Evolutionary conservation across 2,113 vertebrate genomes (phyloP).

Genomic region (Saccopteryx leptura): DNA sequence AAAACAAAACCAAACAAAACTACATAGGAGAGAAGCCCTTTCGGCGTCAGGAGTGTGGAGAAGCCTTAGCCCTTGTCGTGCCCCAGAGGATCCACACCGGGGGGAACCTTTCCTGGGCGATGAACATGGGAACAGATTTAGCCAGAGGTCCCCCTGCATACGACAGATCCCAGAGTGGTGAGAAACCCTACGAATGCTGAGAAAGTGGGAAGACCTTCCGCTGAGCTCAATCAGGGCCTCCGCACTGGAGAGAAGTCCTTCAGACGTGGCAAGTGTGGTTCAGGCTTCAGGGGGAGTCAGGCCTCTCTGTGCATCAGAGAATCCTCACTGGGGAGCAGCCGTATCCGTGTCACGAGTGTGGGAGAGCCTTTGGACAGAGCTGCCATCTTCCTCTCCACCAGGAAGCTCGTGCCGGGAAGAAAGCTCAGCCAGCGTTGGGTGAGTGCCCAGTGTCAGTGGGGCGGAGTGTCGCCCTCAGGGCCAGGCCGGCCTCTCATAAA

Average conservation of each 20-base stretch:
- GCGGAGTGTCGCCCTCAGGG: background rate
- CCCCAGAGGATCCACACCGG: background rate
- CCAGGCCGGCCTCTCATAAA: background rate
- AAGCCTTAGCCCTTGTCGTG: background rate
- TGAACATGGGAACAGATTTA: constrained; percentile 68
- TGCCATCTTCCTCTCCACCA: background rate
- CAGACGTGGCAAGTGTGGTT: constrained; percentile 19
- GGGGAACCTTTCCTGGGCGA: constrained; percentile 58
- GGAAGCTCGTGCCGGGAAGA: constrained; percentile 36
- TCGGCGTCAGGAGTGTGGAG: background rate
- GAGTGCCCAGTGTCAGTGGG: background rate
- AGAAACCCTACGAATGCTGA: background rate
- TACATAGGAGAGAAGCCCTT: background rate
- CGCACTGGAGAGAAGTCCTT: constrained; percentile 65
- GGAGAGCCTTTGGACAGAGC: background rate
- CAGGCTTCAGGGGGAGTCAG: background rate
- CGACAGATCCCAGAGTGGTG: constrained; percentile 38
- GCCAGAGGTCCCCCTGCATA: constrained; percentile 58
- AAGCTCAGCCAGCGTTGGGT: background rate
- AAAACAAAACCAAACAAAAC: background rate
- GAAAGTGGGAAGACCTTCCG: no score
- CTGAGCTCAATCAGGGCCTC: background rate
- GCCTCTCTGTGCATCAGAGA: constrained; percentile 32
- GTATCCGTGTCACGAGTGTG: background rate
- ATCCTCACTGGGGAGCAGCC: constrained; percentile 56